phyloP scores from a whole-genome alignment of 1,140 invertebrate genomes.

The Hestina assimilis region DNA sequence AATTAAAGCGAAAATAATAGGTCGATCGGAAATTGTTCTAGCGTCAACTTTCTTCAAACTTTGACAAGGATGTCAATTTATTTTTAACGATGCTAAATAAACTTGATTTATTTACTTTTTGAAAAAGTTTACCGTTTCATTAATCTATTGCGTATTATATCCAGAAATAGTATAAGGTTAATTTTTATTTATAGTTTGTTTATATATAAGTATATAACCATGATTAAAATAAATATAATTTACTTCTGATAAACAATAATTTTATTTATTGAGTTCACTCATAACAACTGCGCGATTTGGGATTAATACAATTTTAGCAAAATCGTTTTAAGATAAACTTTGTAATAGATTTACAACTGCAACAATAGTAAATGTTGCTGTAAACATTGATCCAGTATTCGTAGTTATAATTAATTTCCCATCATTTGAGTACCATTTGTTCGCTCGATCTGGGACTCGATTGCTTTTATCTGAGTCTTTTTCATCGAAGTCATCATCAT shows the following conservation, averaged over 20 bases:
- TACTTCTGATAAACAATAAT: neutral
- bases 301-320: neutral
- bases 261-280: neutral
- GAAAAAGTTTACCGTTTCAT: too few species aligned
- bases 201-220: too few species aligned
- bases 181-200: too few species aligned
- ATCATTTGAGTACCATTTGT: constrained; percentile 72
- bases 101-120: too few species aligned
- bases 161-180: too few species aligned
- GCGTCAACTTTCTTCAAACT: neutral
- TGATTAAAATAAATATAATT: too few species aligned
- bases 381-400: constrained; percentile 23
- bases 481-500: constrained; percentile 58
- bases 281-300: neutral
- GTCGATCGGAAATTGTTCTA: neutral
- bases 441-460: constrained; percentile 63
- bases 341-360: constrained; percentile 19
- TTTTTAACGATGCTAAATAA: too few species aligned
- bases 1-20: too few species aligned
- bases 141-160: too few species aligned
- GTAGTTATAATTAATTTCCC: constrained; percentile 51
- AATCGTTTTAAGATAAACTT: constrained; percentile 18
- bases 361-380: constrained; percentile 14
- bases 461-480: constrained; percentile 57
- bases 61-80: too few species aligned